Base-by-base conservation (phyloP, 2,797 vertebrate genomes). In the Alcedo atthis region DNA sequence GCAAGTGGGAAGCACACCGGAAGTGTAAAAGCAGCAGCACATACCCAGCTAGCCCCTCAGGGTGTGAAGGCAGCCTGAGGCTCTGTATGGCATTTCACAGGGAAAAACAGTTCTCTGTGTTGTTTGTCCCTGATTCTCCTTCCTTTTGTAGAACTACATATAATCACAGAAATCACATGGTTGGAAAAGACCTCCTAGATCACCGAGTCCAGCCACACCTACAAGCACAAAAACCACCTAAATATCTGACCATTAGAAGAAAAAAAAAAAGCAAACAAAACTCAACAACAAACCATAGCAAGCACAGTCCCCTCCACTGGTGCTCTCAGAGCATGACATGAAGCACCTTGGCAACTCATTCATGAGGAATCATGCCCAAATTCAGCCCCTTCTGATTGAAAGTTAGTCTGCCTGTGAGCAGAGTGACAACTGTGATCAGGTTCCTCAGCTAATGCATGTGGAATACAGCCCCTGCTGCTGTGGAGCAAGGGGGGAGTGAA, bases 21-120 rank as follows among this genome's bases (percentile, higher is more conserved):
- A 37, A 33, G 8, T 3, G 16, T 20, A 11, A 25, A 10, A 85
- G 32, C 45, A 85, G 78, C 20, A 73, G 57, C 37, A 33, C 2
- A 10, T 46, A 32, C 5, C 0, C 0, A 5, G 9, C 22, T 48
- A 22, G 3, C 12, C 7, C 6, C 26, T 20, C 32, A 21, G 5
- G 3, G 2, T 4, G 2, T 9, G n/a, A 10, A 12, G 13, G 37
- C 57, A 35, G 5, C 4, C 22, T 18, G 25, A 63, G 54, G 14
- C 25, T 7, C 16, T 25, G 0, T 4, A 35, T 45, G 24, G 10
- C 33, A 15, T 33, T 66, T 71, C 19, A 13, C 26, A 4, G 1
- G 14, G 5, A 32, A 32, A 71, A 21, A 32, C 25, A 37, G 5
- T 33, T 69, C 1, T 5, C 21, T 62, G 4, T 25, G 28, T 2